Conservation (phyloP, 2,113 vertebrate species). For the Passer domesticus region DNA sequence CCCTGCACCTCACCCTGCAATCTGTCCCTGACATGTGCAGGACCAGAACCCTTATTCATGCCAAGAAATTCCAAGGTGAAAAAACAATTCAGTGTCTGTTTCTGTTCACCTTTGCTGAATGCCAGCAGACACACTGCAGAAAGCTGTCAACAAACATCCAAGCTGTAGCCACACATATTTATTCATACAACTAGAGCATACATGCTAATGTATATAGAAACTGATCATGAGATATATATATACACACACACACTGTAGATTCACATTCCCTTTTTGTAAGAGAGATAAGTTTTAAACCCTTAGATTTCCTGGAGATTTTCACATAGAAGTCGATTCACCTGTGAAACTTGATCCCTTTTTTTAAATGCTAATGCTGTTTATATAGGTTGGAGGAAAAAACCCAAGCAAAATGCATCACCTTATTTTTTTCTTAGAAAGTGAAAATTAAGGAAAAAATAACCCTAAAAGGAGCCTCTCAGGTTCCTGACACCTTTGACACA, state of each 20-base stretch:
- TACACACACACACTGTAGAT: not conserved
- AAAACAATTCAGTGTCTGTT: not conserved
- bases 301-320: not conserved
- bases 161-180: not conserved
- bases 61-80: not conserved
- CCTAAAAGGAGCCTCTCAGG: not conserved
- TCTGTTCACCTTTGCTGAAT: not conserved
- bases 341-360: not conserved
- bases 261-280: not conserved
- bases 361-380: not conserved
- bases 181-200: not conserved
- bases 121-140: not conserved
- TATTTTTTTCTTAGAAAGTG: not conserved
- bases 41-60: not conserved
- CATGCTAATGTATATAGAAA: not conserved
- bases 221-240: not conserved
- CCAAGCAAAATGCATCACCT: rapidly evolving
- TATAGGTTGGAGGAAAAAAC: rapidly evolving
- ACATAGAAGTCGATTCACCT: not conserved
- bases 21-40: not conserved
- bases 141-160: not conserved
- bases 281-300: not conserved
- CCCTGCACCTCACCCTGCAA: not conserved
- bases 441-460: not conserved
- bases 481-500: not conserved